These are phyloP conservation scores for Loxodonta africana DNA, from an alignment of 2,113 vertebrate species.

Conservation along the genomic window DNA sequence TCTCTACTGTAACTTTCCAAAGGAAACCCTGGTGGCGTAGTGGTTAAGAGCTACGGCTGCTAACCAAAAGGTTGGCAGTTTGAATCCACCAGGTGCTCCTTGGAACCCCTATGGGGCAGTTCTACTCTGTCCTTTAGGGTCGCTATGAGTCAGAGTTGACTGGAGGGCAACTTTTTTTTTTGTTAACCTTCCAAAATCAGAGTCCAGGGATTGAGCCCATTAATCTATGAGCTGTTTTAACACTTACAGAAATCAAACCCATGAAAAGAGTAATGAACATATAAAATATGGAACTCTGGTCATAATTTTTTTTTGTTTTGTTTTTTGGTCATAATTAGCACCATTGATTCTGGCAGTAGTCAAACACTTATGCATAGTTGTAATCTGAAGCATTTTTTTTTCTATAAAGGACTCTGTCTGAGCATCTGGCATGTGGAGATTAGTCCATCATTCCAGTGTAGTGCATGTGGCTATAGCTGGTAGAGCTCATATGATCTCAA, in stretches of 20 bases:
- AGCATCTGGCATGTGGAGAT: not conserved
- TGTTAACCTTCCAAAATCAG: not conserved
- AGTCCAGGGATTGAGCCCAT: not conserved
- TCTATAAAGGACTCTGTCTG: not conserved
- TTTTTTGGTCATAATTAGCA: not conserved
- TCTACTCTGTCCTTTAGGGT: no score
- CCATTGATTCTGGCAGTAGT: not conserved
- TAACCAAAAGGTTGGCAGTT: no score
- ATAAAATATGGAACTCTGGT: not conserved
- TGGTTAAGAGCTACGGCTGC: no score
- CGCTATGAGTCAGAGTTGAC: no score
- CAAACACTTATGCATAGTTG: constrained; percentile 2
- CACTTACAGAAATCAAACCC: not conserved
- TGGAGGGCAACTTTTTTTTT: no score
- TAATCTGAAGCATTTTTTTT: not conserved
- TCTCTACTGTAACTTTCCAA: not conserved
- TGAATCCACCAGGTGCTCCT: no score
- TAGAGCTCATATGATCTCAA: not conserved
- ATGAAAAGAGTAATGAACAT: not conserved
- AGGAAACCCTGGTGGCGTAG: not conserved
- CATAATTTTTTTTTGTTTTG: no score
- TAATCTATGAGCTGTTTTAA: constrained; percentile 24
- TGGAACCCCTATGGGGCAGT: no score
- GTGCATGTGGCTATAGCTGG: not conserved
- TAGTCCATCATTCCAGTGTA: not conserved